Evolutionary conservation across 1,140 invertebrate species (phyloP).

Genomic region (Eupeodes corollae): DNA sequence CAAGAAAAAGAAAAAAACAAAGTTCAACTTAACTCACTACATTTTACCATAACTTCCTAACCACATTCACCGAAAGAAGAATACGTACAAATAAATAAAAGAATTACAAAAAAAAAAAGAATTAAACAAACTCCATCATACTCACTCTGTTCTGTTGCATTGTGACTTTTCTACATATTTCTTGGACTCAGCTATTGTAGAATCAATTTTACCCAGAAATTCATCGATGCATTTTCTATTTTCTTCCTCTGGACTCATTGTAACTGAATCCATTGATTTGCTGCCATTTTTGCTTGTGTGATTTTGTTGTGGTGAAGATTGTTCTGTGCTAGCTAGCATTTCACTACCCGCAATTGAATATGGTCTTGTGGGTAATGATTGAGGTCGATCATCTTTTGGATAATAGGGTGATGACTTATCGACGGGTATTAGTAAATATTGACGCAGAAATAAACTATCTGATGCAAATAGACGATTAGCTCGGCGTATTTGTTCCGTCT

Average conservation of each 20-base stretch:
- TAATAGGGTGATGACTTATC: constrained; percentile 48
- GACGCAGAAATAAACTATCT: constrained; percentile 77
- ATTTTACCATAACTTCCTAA: no score
- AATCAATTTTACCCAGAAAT: constrained; percentile 78
- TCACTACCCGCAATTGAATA: constrained; percentile 43
- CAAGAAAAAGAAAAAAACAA: no score
- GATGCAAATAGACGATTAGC: constrained; percentile 78
- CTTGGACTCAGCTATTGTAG: constrained; percentile 70
- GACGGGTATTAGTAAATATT: constrained; percentile 69
- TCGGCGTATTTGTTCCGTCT: constrained; percentile 84
- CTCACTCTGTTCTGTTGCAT: constrained; percentile 62
- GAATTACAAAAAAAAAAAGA: no score
- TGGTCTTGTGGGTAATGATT: constrained; percentile 17
- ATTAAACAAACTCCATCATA: constrained; percentile 17
- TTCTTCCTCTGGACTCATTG: constrained; percentile 50
- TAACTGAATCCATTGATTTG: constrained; percentile 39
- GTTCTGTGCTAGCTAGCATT: constrained; percentile 9
- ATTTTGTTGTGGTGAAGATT: neutral
- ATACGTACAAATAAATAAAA: no score
- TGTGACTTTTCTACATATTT: constrained; percentile 72
- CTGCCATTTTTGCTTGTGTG: constrained; percentile 11
- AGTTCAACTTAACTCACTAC: no score
- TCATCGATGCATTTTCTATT: constrained; percentile 58
- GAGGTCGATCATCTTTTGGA: constrained; percentile 32
- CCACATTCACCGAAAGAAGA: no score